These are phyloP conservation scores for Ceratina calcarata DNA, from an alignment of 1,140 invertebrate species.

Conservation along the genomic window DNA sequence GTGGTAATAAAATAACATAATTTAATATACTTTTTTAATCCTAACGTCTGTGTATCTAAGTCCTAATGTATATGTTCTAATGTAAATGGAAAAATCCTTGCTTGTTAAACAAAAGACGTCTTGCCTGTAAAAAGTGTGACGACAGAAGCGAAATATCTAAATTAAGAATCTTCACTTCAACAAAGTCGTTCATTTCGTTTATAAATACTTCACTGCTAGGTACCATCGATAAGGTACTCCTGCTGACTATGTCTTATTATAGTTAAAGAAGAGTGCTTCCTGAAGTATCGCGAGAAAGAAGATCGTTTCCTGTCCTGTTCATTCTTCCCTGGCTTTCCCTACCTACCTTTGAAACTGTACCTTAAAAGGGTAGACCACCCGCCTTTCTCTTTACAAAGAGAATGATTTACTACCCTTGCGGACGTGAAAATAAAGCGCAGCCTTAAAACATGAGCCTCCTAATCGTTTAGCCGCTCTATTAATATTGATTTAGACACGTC, in stretches of 20 bases:
- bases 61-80: too few relatives aligned
- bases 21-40: too few relatives aligned
- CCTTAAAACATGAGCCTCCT: not conserved
- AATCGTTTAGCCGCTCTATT: conserved; percentile 18
- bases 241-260: not conserved
- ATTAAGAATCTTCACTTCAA: not conserved
- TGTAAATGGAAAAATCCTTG: too few relatives aligned
- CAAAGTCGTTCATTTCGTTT: not conserved
- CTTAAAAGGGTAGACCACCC: conserved; percentile 11
- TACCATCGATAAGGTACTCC: not conserved
- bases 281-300: conserved; percentile 21
- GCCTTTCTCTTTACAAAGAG: not conserved
- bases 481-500: not conserved
- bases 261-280: conserved; percentile 1
- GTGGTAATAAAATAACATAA: too few relatives aligned
- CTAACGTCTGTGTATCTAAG: too few relatives aligned
- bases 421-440: conserved; percentile 11
- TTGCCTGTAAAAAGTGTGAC: not conserved
- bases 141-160: not conserved
- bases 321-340: conserved; percentile 8
- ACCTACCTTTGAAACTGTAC: conserved; percentile 18
- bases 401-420: conserved; percentile 15
- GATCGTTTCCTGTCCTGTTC: conserved; percentile 16
- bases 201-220: not conserved
- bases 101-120: too few relatives aligned